A percentile compares a stretch with the other conserved stretches of the same genome.
Conservation (phyloP, 2,888 invertebrate species). For the Gibbula magus region DNA sequence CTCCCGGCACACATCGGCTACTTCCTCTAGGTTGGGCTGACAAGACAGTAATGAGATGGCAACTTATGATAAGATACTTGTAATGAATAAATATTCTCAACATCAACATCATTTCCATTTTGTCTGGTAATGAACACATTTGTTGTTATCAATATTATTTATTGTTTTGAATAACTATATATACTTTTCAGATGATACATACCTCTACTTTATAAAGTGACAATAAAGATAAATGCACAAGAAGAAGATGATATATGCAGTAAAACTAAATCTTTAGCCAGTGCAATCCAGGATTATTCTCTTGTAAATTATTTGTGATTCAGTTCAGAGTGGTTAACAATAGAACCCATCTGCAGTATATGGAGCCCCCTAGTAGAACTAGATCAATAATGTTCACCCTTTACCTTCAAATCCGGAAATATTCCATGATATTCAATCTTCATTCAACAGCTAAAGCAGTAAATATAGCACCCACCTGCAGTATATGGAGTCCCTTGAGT, state of each 20-base stretch:
- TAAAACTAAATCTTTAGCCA: too few relatives aligned
- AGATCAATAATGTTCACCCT: not conserved
- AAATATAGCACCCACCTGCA: conserved; percentile 76
- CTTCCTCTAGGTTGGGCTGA: conserved; percentile 64
- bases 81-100: not conserved
- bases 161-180: too few relatives aligned
- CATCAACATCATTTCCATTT: too few relatives aligned
- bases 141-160: too few relatives aligned
- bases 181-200: too few relatives aligned
- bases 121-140: too few relatives aligned
- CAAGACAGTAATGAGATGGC: conserved; percentile 18
- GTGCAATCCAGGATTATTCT: not conserved
- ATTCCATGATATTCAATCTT: not conserved
- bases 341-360: conserved; percentile 78
- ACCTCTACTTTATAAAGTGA: too few relatives aligned
- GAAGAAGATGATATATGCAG: too few relatives aligned
- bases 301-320: not conserved
- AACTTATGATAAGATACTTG: not conserved
- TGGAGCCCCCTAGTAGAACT: conserved; percentile 79
- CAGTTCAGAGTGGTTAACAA: not conserved
- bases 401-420: not conserved
- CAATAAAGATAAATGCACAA: too few relatives aligned
- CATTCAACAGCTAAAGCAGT: not conserved
- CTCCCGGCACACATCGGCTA: conserved; percentile 57
- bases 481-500: conserved; percentile 81